Evolutionary conservation across 2,113 vertebrate genomes (phyloP).

Genomic region (Otocyon megalotis): DNA sequence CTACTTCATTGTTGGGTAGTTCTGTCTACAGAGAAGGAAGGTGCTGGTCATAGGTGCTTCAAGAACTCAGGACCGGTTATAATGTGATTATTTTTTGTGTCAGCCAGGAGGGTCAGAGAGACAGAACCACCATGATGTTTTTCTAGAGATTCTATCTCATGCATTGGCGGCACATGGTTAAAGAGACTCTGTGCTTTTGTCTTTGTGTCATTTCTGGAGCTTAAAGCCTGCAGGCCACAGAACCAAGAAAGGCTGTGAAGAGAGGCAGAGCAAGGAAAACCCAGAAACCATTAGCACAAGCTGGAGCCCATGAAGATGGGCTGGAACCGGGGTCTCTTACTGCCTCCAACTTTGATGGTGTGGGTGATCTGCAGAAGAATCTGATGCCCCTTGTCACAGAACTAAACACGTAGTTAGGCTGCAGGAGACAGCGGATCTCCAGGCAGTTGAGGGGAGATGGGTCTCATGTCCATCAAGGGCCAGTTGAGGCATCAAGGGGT

Average conservation of each 20-base stretch:
- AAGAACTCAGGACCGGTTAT: background rate
- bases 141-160: background rate
- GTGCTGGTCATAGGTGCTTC: background rate
- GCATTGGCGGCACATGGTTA: background rate
- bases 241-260: background rate
- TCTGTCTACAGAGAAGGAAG: background rate
- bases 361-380: background rate
- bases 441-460: background rate
- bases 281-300: background rate
- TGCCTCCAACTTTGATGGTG: background rate
- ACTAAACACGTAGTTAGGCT: background rate
- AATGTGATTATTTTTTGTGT: background rate
- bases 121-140: background rate
- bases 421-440: background rate
- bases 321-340: background rate
- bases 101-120: background rate
- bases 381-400: background rate
- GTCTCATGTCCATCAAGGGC: background rate
- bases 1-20: background rate
- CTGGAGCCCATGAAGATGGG: accelerated
- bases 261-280: background rate
- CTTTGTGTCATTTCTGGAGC: background rate
- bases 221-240: background rate
- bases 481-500: background rate
- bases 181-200: background rate